These are phyloP conservation scores for Molossus alvarezi DNA, from an alignment of 2,797 vertebrate species.

Conservation along the genomic window DNA sequence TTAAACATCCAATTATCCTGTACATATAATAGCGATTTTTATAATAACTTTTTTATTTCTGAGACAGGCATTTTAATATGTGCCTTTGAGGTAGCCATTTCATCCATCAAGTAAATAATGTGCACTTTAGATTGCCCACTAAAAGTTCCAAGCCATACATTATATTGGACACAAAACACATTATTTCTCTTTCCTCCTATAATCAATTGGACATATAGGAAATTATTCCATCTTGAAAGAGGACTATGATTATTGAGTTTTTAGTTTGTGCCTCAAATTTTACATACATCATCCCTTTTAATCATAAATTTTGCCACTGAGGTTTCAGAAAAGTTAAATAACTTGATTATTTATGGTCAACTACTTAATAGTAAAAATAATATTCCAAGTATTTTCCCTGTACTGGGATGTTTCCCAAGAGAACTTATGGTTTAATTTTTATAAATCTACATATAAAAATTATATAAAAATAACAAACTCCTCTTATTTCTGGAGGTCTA, in stretches of 20 bases:
- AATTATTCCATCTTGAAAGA: conserved; percentile 34
- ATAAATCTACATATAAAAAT: conserved; percentile 32
- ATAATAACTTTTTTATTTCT: conserved; percentile 68
- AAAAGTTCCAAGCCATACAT: conserved; percentile 83
- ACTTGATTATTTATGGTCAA: background rate
- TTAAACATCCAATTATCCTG: conserved; percentile 80
- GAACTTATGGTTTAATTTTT: conserved; percentile 71
- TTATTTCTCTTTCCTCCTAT: conserved; percentile 71
- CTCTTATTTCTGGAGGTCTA: background rate
- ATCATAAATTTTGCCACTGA: background rate
- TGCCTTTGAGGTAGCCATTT: conserved; percentile 81
- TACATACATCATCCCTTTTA: background rate
- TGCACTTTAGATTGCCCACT: conserved; percentile 81
- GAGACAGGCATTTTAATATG: conserved; percentile 69
- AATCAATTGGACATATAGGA: conserved; percentile 48
- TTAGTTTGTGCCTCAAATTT: conserved; percentile 14
- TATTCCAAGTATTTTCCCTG: background rate
- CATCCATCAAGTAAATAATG: conserved; percentile 85
- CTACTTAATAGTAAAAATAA: conserved; percentile 24
- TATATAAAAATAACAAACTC: background rate
- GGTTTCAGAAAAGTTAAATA: conserved; percentile 53
- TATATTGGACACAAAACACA: conserved; percentile 71
- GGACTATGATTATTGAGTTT: background rate
- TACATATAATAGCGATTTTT: conserved; percentile 74
- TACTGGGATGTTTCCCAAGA: conserved; percentile 61